Percentiles rank a stretch among this genome's conserved stretches.
phyloP scores from a whole-genome alignment of 1,140 invertebrate species.

The Hypothenemus hampei region DNA sequence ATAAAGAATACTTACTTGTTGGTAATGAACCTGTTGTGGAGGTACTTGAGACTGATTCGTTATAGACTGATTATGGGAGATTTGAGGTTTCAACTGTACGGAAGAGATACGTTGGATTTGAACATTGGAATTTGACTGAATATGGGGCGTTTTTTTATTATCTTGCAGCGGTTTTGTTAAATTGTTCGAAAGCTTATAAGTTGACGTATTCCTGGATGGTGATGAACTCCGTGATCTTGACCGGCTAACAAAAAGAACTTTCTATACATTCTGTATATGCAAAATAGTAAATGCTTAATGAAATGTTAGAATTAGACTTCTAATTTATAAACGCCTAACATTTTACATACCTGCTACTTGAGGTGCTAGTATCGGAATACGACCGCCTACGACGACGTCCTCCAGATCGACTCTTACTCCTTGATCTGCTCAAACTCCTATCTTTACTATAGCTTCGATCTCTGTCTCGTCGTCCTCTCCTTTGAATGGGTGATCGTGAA shows the following conservation, averaged over 20 bases:
- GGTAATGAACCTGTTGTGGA: neutral
- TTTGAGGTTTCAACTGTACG: neutral
- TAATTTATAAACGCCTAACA: slow-evolving; percentile 4
- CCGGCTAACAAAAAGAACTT: slow-evolving; percentile 5
- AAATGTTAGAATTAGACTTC: neutral
- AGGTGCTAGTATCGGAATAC: slow-evolving; percentile 14
- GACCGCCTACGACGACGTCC: slow-evolving; percentile 31
- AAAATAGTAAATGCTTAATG: neutral
- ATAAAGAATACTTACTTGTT: neutral
- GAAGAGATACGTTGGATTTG: too few species aligned
- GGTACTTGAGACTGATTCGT: neutral
- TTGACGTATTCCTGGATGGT: neutral
- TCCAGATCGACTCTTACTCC: slow-evolving; percentile 27
- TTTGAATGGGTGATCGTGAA: slow-evolving; percentile 33
- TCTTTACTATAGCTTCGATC: slow-evolving; percentile 31
- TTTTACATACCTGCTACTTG: slow-evolving; percentile 17
- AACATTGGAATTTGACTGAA: too few species aligned
- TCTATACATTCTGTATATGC: neutral
- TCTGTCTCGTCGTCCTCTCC: slow-evolving; percentile 32
- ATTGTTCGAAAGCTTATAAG: neutral
- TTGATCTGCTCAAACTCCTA: slow-evolving; percentile 24
- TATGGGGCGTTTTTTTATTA: neutral
- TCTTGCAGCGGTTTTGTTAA: neutral
- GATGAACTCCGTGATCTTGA: slow-evolving; percentile 16
- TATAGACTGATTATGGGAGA: neutral